Conservation (phyloP, 92 coral and sea anemone species). For the Porites rus region DNA sequence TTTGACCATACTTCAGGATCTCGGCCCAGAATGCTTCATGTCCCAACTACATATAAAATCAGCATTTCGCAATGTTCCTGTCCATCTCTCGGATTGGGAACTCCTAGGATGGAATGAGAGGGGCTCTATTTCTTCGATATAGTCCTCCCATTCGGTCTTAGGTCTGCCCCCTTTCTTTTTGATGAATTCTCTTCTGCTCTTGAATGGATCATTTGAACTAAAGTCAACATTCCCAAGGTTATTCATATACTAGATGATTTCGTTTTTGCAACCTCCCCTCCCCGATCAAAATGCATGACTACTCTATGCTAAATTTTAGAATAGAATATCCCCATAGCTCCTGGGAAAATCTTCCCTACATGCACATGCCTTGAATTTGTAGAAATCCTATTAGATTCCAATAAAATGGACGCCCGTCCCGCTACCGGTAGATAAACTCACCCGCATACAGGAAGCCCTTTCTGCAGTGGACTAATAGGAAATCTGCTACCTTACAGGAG, state of each 20-base stretch:
- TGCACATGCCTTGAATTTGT: conserved; percentile 12
- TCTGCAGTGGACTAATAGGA: background rate
- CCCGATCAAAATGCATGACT: background rate
- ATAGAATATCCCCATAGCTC: background rate
- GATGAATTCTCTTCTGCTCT: too few species aligned
- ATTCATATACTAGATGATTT: too few species aligned
- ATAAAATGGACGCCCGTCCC: background rate
- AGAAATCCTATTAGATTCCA: conserved; percentile 1
- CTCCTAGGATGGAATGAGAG: too few species aligned
- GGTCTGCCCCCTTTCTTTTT: too few species aligned
- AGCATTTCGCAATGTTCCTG: too few species aligned
- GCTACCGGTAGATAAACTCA: background rate
- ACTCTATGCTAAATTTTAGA: background rate
- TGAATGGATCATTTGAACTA: too few species aligned
- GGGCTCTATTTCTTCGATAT: too few species aligned
- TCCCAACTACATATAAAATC: background rate
- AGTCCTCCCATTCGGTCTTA: too few species aligned
- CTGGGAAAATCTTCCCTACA: background rate
- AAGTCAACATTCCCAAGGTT: too few species aligned
- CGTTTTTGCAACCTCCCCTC: too few species aligned
- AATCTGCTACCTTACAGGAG: background rate
- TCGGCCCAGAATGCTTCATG: background rate
- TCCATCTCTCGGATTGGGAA: too few species aligned
- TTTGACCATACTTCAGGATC: background rate
- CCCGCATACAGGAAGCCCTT: background rate